Conservation (phyloP, 1,140 invertebrate species). For the Drosophila punjabiensis region DNA sequence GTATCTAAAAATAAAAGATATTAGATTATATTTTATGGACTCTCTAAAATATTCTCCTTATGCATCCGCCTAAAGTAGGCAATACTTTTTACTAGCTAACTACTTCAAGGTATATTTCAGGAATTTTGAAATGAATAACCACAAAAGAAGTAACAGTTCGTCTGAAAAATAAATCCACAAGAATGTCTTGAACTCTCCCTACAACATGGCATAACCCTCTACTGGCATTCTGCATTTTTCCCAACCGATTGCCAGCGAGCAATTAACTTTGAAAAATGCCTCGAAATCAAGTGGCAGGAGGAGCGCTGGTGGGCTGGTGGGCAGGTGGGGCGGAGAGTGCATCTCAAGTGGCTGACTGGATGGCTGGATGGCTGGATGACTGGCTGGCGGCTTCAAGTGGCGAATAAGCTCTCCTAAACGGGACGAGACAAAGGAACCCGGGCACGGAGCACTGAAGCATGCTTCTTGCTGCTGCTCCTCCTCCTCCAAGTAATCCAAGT, state of each 20-base stretch:
- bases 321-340: slow-evolving; percentile 35
- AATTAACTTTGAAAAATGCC: slow-evolving; percentile 67
- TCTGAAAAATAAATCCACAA: not conserved
- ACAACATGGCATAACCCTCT: slow-evolving; percentile 5
- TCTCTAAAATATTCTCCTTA: not conserved
- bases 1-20: no score
- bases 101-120: not conserved
- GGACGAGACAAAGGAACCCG: slow-evolving; percentile 41
- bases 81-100: not conserved
- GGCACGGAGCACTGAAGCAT: slow-evolving; percentile 24
- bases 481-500: slow-evolving; percentile 36
- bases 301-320: slow-evolving; percentile 12
- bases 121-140: slow-evolving; percentile 6
- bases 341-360: slow-evolving; percentile 52
- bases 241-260: slow-evolving; percentile 27
- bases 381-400: slow-evolving; percentile 42
- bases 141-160: slow-evolving; percentile 8
- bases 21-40: not conserved
- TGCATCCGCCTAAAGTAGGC: not conserved
- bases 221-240: slow-evolving; percentile 29
- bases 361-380: slow-evolving; percentile 20
- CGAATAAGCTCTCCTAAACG: slow-evolving; percentile 55
- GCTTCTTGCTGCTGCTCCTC: not conserved
- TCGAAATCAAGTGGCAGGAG: slow-evolving; percentile 40
- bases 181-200: slow-evolving; percentile 7